Evolutionary conservation across 64 coral and sea anemone genomes (phyloP).

Genomic region (Porites lutea): DNA sequence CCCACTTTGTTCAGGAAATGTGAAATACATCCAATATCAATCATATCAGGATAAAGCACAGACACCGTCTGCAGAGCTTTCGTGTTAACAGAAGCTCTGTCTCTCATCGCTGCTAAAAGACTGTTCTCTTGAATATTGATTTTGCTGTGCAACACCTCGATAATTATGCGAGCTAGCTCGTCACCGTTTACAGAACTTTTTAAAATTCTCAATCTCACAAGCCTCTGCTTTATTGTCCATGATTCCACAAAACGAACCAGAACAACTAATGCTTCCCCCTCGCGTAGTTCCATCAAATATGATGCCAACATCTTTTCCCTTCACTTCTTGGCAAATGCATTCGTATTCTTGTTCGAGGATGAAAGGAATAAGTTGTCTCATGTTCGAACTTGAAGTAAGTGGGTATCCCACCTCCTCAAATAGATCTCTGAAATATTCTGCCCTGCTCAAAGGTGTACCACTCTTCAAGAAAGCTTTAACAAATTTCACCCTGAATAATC

Average conservation of each 20-base stretch:
- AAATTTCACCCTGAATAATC: slow-evolving; percentile 45
- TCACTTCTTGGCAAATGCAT: slow-evolving; percentile 2
- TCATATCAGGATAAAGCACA: slow-evolving; percentile 56
- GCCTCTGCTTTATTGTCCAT: slow-evolving; percentile 37
- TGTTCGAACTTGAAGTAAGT: slow-evolving; percentile 13
- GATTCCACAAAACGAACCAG: slow-evolving; percentile 37
- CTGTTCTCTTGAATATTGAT: slow-evolving; percentile 20
- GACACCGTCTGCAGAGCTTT: slow-evolving; percentile 33
- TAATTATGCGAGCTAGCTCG: slow-evolving; percentile 23
- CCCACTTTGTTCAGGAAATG: slow-evolving; percentile 40
- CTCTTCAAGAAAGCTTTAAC: slow-evolving; percentile 59
- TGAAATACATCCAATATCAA: slow-evolving; percentile 46
- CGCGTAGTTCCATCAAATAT: slow-evolving; percentile 67
- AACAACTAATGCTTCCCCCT: slow-evolving; percentile 54
- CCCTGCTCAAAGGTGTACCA: slow-evolving; percentile 34
- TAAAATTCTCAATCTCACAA: slow-evolving; percentile 36
- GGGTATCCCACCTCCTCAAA: slow-evolving; percentile 45
- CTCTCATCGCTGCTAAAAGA: slow-evolving; percentile 47
- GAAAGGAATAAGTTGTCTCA: slow-evolving; percentile 57
- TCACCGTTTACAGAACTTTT: slow-evolving; percentile 48
- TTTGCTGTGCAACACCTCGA: slow-evolving; percentile 45
- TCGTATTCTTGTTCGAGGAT: slow-evolving; percentile 41
- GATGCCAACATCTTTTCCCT: slow-evolving; percentile 30
- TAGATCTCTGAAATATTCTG: slow-evolving; percentile 41
- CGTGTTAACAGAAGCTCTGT: slow-evolving; percentile 33